Evolutionary conservation across 2,797 vertebrate genomes (phyloP), one percentile per base, ranked within the genome.

Genomic region (Amniataba percoides): DNA sequence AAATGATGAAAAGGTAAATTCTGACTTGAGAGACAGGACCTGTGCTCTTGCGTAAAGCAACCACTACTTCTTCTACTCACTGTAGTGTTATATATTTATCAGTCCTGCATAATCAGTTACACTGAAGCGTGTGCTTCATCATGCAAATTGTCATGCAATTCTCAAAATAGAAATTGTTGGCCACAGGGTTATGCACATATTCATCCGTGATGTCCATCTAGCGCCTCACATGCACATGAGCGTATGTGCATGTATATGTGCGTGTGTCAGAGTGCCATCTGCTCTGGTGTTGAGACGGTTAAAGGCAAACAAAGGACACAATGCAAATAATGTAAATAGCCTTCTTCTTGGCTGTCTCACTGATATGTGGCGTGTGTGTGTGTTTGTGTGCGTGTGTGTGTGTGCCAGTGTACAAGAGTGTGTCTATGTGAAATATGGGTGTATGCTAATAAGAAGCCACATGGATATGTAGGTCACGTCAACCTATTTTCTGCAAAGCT

Each of bases 401-500:
- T 74, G 76, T 42, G 60, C 49, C 34, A 56, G 56, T 63, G 67
- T 71, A 19, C 16, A 31, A 34, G 42, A 39, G 67, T 68, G 58
- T 64, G 84, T 85, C 42, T 79, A 49, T 85, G 64, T 79, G 77
- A 92, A 91, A 86, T 88, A 92, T 81, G 80, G 62, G 60, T 78
- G 83, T 90, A 94, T 93, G 94, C 92, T 94, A 95, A 95, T 94
- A 85, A 93, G 86, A 83, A 90, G 84, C 81, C 89, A 92, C 88
- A 83, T 92, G 92, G 90, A 94, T 95, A 95, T 95, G 90, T 95
- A 95, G 94, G 94, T 95, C 94, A 95, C 76, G 78, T 94, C 92
- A 94, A 82, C 88, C 92, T 92, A 93, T 91, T 93, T 92, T 94
- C 86, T 82, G 87, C 76, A 65, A 87, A 75, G 80, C 87, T 90